Evolutionary conservation across 2,113 vertebrate genomes (phyloP).

Genomic region (Grammomys surdaster): DNA sequence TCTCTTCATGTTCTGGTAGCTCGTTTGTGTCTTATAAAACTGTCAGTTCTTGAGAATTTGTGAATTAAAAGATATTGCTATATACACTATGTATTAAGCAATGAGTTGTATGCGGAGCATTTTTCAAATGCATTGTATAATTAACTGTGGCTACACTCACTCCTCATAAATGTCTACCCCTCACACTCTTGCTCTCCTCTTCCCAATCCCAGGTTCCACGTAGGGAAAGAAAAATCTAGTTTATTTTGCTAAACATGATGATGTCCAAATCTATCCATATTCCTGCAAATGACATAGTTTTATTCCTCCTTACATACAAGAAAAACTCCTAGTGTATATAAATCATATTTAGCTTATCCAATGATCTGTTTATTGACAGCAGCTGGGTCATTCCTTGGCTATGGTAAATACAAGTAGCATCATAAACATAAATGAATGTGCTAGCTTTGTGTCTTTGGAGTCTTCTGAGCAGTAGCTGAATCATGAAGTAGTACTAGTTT

Average conservation of each 20-base stretch:
- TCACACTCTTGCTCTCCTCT: background rate
- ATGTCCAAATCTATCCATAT: too few relatives aligned
- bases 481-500: background rate
- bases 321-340: background rate
- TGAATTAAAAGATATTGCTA: background rate
- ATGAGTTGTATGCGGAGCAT: background rate
- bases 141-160: background rate
- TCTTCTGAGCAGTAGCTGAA: background rate
- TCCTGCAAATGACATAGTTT: background rate
- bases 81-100: background rate
- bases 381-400: background rate
- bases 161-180: background rate
- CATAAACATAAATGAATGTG: background rate
- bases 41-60: background rate
- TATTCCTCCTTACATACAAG: background rate
- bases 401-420: background rate
- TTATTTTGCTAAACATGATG: background rate
- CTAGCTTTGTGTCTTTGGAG: background rate
- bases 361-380: background rate
- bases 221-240: background rate
- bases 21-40: constrained; percentile 17
- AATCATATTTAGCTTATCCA: background rate
- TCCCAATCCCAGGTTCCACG: too few relatives aligned
- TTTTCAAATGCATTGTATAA: background rate
- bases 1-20: background rate